Evolutionary conservation across 37 sponge, comb jelly and placozoan genomes (phyloP).

Genomic region (Diacarnus erythraeanus): DNA sequence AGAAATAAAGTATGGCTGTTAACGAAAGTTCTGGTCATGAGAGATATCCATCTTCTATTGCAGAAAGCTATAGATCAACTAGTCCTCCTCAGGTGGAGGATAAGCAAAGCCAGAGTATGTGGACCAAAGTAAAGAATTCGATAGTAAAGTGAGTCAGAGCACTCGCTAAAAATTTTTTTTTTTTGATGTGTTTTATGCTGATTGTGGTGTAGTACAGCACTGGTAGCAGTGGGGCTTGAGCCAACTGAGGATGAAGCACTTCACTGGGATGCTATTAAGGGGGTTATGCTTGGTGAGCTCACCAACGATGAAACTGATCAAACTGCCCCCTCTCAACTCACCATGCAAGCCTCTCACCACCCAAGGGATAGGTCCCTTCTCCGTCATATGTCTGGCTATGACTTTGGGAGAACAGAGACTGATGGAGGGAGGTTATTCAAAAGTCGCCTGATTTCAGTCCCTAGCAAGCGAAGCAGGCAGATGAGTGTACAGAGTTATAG

Average conservation of each 20-base stretch:
- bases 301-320: no score
- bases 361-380: conserved; percentile 1
- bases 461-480: not conserved
- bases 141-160: not conserved
- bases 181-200: not conserved
- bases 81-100: not conserved
- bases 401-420: not conserved
- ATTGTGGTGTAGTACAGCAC: conserved; percentile 6
- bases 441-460: not conserved
- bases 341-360: not conserved
- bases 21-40: not conserved
- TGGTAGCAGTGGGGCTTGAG: conserved; percentile 39
- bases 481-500: not conserved
- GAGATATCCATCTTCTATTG: not conserved
- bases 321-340: not conserved
- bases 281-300: conserved; percentile 1
- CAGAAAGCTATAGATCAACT: not conserved
- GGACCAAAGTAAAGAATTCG: conserved; percentile 10
- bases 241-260: conserved; percentile 10
- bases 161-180: not conserved
- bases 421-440: not conserved
- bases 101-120: not conserved
- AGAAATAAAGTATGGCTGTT: not conserved
- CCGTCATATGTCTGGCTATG: not conserved
- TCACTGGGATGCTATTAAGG: conserved; percentile 44